A percentile compares a stretch with the other conserved stretches of the same genome.
Conservation (phyloP, 2,113 vertebrate species). For the Calidris pugnax region DNA sequence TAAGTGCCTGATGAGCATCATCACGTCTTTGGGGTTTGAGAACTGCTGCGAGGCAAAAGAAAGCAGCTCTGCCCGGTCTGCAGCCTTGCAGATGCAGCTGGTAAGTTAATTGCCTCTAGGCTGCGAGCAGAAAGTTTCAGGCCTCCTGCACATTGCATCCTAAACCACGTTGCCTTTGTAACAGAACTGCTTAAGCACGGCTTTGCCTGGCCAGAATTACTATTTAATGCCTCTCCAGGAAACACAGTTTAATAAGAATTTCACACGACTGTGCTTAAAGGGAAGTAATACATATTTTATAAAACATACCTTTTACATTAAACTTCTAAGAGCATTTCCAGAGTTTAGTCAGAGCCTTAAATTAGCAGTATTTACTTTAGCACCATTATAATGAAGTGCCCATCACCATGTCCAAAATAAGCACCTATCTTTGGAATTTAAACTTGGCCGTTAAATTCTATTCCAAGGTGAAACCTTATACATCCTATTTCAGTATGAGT, state of each 20-base stretch:
- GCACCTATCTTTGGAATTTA: conserved; percentile 50
- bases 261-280: conserved; percentile 37
- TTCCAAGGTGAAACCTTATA: conserved; percentile 41
- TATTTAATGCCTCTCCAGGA: conserved; percentile 49
- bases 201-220: background rate
- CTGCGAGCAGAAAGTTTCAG: background rate
- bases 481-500: background rate
- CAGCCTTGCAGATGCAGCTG: conserved; percentile 10
- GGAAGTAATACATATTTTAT: conserved; percentile 40
- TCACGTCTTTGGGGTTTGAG: background rate
- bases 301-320: conserved; percentile 50
- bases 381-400: conserved; percentile 43
- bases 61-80: background rate
- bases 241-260: conserved; percentile 54
- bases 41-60: background rate
- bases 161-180: background rate
- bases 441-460: conserved; percentile 10
- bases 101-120: background rate
- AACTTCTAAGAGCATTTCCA: conserved; percentile 46
- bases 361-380: conserved; percentile 61
- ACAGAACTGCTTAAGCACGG: background rate
- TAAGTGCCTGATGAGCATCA: background rate
- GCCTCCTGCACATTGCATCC: background rate
- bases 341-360: conserved; percentile 38
- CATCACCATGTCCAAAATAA: conserved; percentile 63